A percentile compares a stretch with the other conserved stretches of the same genome.
Evolutionary conservation across 2,113 vertebrate species (phyloP).

Genomic region (Struthidea cinerea): DNA sequence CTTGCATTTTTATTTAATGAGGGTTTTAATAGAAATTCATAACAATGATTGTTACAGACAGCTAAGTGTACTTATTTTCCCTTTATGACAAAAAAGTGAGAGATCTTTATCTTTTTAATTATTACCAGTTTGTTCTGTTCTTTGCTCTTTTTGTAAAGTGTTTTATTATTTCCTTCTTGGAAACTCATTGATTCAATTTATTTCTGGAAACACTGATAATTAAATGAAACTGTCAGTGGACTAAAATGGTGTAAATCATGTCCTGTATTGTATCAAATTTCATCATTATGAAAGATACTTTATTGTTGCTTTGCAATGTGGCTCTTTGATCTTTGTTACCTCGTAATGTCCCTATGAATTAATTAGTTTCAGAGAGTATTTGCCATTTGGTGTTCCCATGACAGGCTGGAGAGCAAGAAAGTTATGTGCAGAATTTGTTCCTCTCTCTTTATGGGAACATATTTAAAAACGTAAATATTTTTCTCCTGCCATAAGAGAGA

Average conservation of each 20-base stretch:
- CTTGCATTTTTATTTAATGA: background rate
- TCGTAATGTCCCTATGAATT: background rate
- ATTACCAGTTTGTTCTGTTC: background rate
- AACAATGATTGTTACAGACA: background rate
- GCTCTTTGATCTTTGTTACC: background rate
- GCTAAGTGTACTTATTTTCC: background rate
- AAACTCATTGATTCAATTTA: background rate
- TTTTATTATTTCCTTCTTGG: background rate
- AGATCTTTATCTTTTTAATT: background rate
- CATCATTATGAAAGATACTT: background rate
- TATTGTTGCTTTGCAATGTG: background rate
- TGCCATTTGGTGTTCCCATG: background rate
- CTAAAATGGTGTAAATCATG: background rate
- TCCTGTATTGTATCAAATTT: background rate
- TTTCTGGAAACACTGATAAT: background rate
- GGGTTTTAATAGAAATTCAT: background rate
- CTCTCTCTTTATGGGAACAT: background rate
- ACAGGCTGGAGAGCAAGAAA: background rate
- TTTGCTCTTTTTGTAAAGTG: background rate
- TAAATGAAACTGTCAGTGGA: background rate
- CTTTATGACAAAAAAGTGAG: background rate
- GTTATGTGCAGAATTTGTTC: background rate
- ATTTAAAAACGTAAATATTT: constrained; percentile 1
- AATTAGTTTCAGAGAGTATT: background rate
- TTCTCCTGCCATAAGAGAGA: background rate